Evolutionary conservation across 2,113 vertebrate genomes (phyloP).

Genomic region (Corynorhinus townsendii): DNA sequence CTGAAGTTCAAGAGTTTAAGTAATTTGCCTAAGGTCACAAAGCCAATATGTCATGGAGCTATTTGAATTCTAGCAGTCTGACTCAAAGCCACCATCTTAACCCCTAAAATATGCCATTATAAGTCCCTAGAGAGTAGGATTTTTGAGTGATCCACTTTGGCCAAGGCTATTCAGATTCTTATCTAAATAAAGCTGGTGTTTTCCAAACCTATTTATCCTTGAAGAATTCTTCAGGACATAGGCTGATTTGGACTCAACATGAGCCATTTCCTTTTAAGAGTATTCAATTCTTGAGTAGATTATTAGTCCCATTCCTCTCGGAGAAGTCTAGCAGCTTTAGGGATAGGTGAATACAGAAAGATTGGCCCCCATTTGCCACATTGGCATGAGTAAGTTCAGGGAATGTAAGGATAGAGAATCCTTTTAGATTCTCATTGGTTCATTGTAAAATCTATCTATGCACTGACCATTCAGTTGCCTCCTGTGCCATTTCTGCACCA

Average conservation of each 20-base stretch:
- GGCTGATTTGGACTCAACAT: not conserved
- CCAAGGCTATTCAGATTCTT: not conserved
- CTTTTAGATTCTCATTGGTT: not conserved
- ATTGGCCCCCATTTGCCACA: not conserved
- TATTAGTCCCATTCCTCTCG: not conserved
- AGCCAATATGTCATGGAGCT: not conserved
- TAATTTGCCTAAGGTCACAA: not conserved
- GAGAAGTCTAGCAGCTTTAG: not conserved
- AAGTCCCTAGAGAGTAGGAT: not conserved
- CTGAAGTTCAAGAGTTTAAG: not conserved
- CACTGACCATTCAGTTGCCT: not conserved
- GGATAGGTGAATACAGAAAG: not conserved
- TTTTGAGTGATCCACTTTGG: not conserved
- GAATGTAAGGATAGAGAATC: not conserved
- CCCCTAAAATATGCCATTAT: not conserved
- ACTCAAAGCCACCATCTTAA: not conserved
- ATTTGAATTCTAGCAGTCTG: not conserved
- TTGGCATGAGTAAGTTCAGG: not conserved
- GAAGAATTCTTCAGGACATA: not conserved
- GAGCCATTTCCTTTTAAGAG: not conserved
- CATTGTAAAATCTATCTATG: not conserved
- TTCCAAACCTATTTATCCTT: slow-evolving; percentile 1
- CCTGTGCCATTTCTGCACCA: not conserved
- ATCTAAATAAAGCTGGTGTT: not conserved
- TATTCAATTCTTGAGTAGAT: not conserved